A percentile compares a stretch with the other conserved stretches of the same genome.
Evolutionary conservation across 1,140 invertebrate genomes (phyloP).

Genomic region (Holcopasites calliopsidis): DNA sequence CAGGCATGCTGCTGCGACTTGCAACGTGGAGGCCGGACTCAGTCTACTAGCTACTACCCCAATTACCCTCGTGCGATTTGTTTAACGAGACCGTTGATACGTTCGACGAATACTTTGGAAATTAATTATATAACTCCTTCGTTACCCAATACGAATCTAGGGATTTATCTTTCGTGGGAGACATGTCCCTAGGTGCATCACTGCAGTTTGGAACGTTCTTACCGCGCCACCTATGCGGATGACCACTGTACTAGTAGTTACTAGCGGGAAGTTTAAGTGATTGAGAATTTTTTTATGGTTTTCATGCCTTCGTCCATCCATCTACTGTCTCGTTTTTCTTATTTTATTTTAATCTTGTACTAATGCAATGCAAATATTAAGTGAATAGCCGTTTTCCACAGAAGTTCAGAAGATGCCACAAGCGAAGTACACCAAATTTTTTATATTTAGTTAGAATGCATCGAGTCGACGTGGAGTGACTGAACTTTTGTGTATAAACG

Average conservation of each 20-base stretch:
- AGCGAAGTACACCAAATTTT: neutral
- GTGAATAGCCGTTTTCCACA: slow-evolving; percentile 1
- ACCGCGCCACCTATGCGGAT: too few relatives aligned
- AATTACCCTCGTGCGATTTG: slow-evolving; percentile 69
- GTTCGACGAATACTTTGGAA: too few relatives aligned
- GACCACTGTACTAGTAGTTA: too few relatives aligned
- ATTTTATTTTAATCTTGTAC: neutral
- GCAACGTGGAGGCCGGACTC: slow-evolving; percentile 74
- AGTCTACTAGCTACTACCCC: slow-evolving; percentile 78
- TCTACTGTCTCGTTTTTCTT: slow-evolving; percentile 1
- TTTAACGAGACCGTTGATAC: slow-evolving; percentile 43
- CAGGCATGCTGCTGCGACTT: slow-evolving; percentile 18
- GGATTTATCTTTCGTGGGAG: too few relatives aligned
- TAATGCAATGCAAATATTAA: neutral
- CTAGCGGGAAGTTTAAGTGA: too few relatives aligned
- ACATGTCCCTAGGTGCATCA: too few relatives aligned
- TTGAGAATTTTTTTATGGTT: too few relatives aligned
- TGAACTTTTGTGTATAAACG: slow-evolving; percentile 4
- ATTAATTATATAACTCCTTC: neutral
- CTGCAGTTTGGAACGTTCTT: too few relatives aligned
- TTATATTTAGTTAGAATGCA: neutral
- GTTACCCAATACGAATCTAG: too few relatives aligned
- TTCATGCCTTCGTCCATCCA: too few relatives aligned
- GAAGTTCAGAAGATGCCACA: neutral
- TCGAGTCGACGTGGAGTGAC: neutral